Conservation (phyloP, 2,113 vertebrate genomes). For the Hylia prasina region DNA sequence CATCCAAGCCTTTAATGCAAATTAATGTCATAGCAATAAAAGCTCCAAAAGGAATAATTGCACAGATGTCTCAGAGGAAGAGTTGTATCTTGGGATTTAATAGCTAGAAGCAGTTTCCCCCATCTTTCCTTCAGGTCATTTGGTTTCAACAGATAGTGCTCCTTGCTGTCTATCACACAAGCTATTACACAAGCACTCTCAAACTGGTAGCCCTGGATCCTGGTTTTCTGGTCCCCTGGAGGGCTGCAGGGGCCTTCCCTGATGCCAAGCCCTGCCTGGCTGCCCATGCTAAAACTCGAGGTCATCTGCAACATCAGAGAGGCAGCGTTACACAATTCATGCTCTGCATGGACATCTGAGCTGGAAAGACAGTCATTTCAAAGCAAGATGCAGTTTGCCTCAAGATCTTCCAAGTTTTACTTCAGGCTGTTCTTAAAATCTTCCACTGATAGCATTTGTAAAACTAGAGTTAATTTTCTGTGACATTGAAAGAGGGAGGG, state of each 20-base stretch:
- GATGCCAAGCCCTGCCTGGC: background rate
- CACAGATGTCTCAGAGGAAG: background rate
- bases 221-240: background rate
- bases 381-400: slow-evolving; percentile 33
- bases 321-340: background rate
- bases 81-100: background rate
- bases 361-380: slow-evolving; percentile 10
- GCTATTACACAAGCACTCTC: background rate
- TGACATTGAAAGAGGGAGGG: background rate
- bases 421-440: slow-evolving; percentile 20
- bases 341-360: background rate
- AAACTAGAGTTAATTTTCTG: slow-evolving; percentile 3
- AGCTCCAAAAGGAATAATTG: background rate
- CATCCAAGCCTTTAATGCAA: background rate
- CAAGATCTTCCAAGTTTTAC: background rate
- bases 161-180: background rate
- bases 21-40: background rate
- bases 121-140: background rate
- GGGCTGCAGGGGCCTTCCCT: background rate
- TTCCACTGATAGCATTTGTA: background rate
- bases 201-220: slow-evolving; percentile 5
- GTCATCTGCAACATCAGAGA: background rate
- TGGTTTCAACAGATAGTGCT: background rate
- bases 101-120: background rate
- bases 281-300: background rate